Evolutionary conservation across 2,113 vertebrate species (phyloP), one percentile per base, ranked within the genome.

Genomic region (Odocoileus virginianus): DNA sequence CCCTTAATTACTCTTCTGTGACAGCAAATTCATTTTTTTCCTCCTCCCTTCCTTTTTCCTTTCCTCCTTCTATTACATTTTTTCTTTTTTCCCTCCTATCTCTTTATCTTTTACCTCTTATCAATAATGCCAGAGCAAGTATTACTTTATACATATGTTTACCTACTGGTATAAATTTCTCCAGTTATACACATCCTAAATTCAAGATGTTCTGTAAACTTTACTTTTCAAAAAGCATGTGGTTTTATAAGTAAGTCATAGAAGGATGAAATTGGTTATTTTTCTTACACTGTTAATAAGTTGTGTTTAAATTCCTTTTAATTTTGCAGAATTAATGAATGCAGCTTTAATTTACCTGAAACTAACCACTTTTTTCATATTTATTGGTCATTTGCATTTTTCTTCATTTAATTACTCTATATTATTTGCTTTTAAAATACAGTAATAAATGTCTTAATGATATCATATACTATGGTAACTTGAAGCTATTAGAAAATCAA

Each of bases 401-500:
- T 90, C 45, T 95, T 87, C 23, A 84, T 25, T 89, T 89, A 87
- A 57, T 67, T 82, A 76, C 5, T 47, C 12, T 79, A 14, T 82
- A 43, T 17, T 8, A 57, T 30, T 89, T 50, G 47, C 86, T 96
- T 95, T 89, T 64, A 90, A 52, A 78, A 23, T 86, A n/a, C 0
- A 17, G 8, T 93, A 45, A 87, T 95, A 96, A 94, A 89, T 94
- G 11, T 25, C 33, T 89, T 89, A 76, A 84, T 95, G 52, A 7
- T 43, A 87, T 58, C 85, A 98, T 79, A 67, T 50, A 97, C 64
- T 61, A 57, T n/a, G 23, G 11, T 40, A 60, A 50, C 16, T 94
- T 2, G 6, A 91, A 95, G 52, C 92, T 98, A 91, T 95, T 95
- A 87, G 8, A 97, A 96, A 94, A 95, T 84, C 1, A 17, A 50